phyloP scores from a whole-genome alignment of 2,888 invertebrate species.

The Eledona agricola region DNA sequence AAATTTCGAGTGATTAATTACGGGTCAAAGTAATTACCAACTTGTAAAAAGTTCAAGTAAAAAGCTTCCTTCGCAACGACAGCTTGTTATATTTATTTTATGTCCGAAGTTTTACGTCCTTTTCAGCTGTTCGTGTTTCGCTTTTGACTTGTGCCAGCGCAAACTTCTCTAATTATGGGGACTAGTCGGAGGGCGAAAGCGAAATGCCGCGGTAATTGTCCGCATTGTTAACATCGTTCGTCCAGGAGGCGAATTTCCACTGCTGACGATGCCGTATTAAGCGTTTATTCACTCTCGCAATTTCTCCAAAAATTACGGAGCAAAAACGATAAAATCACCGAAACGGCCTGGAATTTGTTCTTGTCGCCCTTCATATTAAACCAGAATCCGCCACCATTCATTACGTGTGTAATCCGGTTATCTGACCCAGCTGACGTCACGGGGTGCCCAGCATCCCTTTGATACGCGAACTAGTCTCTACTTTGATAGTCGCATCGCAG shows the following conservation, averaged over 20 bases:
- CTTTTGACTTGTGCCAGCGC: slow-evolving; percentile 29
- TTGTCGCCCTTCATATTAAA: slow-evolving; percentile 26
- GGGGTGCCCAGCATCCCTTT: slow-evolving; percentile 45
- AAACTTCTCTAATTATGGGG: slow-evolving; percentile 40
- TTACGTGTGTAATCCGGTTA: slow-evolving; percentile 50
- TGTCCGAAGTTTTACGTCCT: background rate
- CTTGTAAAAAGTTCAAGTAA: slow-evolving; percentile 41
- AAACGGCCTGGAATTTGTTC: no score
- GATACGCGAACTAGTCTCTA: slow-evolving; percentile 26
- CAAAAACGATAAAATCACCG: no score
- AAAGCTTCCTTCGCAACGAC: slow-evolving; percentile 4
- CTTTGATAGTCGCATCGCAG: slow-evolving; percentile 16
- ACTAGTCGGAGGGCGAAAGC: slow-evolving; percentile 30
- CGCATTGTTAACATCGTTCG: slow-evolving; percentile 25
- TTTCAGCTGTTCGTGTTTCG: slow-evolving; percentile 31
- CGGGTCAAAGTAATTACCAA: slow-evolving; percentile 47
- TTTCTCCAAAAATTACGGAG: no score
- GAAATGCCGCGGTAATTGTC: slow-evolving; percentile 26
- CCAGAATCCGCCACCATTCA: slow-evolving; percentile 27
- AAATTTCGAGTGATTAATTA: slow-evolving; percentile 50
- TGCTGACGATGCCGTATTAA: no score
- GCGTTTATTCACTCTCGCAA: no score
- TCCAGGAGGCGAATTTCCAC: slow-evolving; percentile 20
- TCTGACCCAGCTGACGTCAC: slow-evolving; percentile 50
- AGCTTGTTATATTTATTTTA: slow-evolving; percentile 18